Conservation (phyloP, 2,797 vertebrate genomes). For the Hydrolagus colliei region DNA sequence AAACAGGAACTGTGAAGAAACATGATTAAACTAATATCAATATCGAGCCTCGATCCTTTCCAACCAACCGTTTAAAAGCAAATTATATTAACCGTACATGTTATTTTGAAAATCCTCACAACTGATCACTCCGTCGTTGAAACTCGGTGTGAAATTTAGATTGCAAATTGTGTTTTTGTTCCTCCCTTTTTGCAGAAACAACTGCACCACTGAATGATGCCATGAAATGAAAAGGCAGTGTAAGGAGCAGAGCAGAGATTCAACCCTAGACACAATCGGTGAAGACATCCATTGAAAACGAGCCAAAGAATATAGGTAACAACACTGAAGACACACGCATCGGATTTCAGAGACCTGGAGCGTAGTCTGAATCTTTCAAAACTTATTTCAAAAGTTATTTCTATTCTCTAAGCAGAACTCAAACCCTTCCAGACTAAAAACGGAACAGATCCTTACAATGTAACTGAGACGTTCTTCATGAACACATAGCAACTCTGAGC, state of each 20-base stretch:
- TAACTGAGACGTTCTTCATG: neutral
- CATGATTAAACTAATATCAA: too few relatives aligned
- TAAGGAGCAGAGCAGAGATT: neutral
- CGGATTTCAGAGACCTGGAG: neutral
- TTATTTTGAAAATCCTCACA: neutral
- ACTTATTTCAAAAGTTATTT: constrained; percentile 19
- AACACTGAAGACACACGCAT: neutral
- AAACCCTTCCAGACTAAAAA: constrained; percentile 23
- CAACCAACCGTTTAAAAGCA: too few relatives aligned
- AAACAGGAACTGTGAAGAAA: too few relatives aligned
- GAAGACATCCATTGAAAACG: neutral
- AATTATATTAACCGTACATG: too few relatives aligned
- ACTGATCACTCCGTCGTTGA: neutral
- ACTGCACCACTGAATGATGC: neutral
- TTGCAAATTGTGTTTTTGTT: neutral
- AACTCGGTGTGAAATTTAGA: neutral
- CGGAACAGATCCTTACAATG: constrained; percentile 8
- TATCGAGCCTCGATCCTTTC: too few relatives aligned
- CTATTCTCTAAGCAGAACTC: constrained; percentile 25
- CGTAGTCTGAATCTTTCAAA: constrained; percentile 10
- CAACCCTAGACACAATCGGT: neutral
- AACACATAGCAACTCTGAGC: constrained; percentile 20
- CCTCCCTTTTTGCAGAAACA: neutral
- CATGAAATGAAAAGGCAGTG: neutral
- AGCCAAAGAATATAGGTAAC: neutral